Base-by-base conservation (phyloP, 2,113 vertebrate species). In the Cyanistes caeruleus region DNA sequence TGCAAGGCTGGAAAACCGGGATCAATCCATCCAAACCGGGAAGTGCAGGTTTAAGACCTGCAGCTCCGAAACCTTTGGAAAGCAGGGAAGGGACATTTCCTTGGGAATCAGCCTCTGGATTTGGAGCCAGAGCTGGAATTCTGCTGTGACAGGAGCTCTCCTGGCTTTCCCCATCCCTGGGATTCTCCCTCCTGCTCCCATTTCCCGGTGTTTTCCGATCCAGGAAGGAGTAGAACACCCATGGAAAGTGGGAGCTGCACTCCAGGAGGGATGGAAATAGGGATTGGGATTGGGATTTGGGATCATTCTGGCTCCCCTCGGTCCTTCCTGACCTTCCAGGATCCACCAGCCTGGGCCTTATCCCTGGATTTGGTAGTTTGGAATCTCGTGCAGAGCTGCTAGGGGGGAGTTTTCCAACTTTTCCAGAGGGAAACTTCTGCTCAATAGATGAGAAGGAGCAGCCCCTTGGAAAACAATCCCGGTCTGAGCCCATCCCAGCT, bases 151-250 rank as follows among this genome's bases (percentile, higher is more conserved):
- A 31, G 1, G 56, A 63, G 43, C 69, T 84, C 64, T 28, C 13
- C 49, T 6, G 20, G 18, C 30, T 73, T 59, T 73, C 60, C 84
- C 59, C 82, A 51, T 35, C 63, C 48, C 43, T 53, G 69, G 44
- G 7, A 30, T 49, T 22, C 18, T 35, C 33, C 3, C 7, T 27
- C 1, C 37, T 3, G 21, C 21, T 39, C 8, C 18, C 3, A 0
- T 35, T 46, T 33, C 74, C 56, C n/a, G 1, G 25, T 1, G 4
- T 13, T 46, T 78, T 58, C 31, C 56, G 4, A 10, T 1, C 1
- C 28, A n/a, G 56, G 39, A 91, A 49, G 49, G 31, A 41, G 7
- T 21, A 31, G 3, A 5, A 53, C 15, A 43, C 28, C 14, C 27
- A 7, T 31, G 35, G 48, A 6, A 75, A 59, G 52, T 0, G 0